A percentile compares a stretch with the other conserved stretches of the same genome.
phyloP scores from a whole-genome alignment of 2,113 vertebrate genomes.

The Lophochroa leadbeateri region DNA sequence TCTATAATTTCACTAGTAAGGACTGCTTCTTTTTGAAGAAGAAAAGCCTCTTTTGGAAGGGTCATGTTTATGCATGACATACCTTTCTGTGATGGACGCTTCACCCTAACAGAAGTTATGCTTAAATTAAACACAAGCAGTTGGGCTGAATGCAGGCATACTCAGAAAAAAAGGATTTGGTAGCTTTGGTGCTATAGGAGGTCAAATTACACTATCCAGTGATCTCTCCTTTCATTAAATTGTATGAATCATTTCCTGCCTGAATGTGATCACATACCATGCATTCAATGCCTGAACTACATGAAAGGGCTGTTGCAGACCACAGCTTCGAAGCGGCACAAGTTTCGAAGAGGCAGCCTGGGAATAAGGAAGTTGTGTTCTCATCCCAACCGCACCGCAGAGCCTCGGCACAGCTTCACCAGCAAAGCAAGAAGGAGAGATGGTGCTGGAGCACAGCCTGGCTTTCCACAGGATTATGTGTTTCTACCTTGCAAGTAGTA shows the following conservation, averaged over 20 bases:
- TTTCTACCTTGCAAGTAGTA: background rate
- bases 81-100: background rate
- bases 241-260: slow-evolving; percentile 58
- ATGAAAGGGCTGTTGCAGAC: background rate
- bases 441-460: background rate
- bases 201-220: slow-evolving; percentile 29
- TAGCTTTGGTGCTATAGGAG: slow-evolving; percentile 14
- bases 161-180: background rate
- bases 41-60: too few relatives aligned
- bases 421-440: background rate
- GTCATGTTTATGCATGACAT: too few relatives aligned
- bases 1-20: too few relatives aligned
- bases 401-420: fast-evolving
- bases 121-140: background rate
- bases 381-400: background rate
- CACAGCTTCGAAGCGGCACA: background rate
- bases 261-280: background rate
- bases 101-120: background rate
- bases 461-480: background rate
- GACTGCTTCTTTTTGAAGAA: too few relatives aligned
- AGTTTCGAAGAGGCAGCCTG: background rate
- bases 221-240: slow-evolving; percentile 41
- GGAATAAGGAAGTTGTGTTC: background rate
- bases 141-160: background rate
- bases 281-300: background rate